Conservation (phyloP, 92 coral and sea anemone species). For the Palythoa grandiflora region DNA sequence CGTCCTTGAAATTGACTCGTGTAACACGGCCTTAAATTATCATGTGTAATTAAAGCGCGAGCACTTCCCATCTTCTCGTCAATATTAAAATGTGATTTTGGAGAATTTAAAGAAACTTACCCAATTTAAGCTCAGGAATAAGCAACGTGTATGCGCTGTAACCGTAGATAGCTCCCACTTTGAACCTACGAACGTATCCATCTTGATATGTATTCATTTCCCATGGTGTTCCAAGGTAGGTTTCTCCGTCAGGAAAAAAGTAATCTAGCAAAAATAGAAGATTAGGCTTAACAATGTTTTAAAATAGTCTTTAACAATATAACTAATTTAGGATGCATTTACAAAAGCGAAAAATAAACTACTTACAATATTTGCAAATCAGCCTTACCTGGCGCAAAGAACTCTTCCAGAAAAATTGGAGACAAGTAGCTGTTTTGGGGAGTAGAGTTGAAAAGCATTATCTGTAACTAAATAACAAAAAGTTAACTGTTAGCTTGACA, state of each 20-base stretch:
- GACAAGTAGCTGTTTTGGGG: conserved; percentile 62
- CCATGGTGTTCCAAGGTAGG: conserved; percentile 44
- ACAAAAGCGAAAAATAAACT: neutral
- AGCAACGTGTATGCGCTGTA: conserved; percentile 13
- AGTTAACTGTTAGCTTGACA: neutral
- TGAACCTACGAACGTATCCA: conserved; percentile 10
- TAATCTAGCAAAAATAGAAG: neutral
- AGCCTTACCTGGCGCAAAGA: conserved; percentile 84
- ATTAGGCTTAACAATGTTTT: neutral
- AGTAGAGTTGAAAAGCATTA: conserved; percentile 67
- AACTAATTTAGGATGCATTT: neutral
- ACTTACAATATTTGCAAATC: too few relatives aligned
- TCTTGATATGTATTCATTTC: neutral
- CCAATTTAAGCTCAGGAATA: conserved; percentile 38
- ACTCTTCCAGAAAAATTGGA: conserved; percentile 61
- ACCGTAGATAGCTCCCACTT: conserved; percentile 19
- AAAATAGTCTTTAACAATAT: neutral
- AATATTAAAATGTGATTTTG: neutral
- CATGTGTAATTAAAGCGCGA: neutral
- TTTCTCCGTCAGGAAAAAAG: conserved; percentile 25
- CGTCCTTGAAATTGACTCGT: too few relatives aligned
- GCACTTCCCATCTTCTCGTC: too few relatives aligned
- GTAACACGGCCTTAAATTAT: neutral
- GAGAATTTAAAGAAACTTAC: neutral
- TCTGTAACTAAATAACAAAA: conserved; percentile 77